These are phyloP conservation scores for Drosophila bunnanda DNA, from an alignment of 2,888 invertebrate species.

Conservation along the genomic window DNA sequence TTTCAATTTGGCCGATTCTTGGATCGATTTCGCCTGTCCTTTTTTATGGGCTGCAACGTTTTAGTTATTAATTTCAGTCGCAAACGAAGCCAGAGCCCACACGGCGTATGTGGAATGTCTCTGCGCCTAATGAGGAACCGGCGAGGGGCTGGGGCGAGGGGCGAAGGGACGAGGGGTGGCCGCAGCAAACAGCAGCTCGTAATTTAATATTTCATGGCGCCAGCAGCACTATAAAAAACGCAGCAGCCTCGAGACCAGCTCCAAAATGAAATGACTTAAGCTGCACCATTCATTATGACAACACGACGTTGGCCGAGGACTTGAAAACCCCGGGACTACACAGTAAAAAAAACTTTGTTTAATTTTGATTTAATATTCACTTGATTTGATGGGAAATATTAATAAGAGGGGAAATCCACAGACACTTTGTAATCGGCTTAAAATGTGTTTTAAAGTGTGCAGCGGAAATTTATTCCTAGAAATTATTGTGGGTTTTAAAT, in stretches of 20 bases:
- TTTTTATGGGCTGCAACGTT: constrained; percentile 68
- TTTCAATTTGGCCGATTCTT: constrained; percentile 63
- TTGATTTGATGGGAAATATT: neutral
- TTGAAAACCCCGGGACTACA: neutral
- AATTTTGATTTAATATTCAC: neutral
- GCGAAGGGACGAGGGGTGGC: constrained; percentile 3
- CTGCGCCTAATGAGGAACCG: constrained; percentile 25
- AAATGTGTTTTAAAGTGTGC: neutral
- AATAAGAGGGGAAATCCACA: neutral
- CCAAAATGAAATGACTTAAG: constrained; percentile 83
- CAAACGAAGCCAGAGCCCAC: constrained; percentile 44
- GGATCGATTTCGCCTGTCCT: constrained; percentile 48
- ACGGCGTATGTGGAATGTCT: constrained; percentile 72
- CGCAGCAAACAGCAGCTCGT: constrained; percentile 74
- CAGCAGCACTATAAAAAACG: constrained; percentile 83
- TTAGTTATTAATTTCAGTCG: constrained; percentile 67
- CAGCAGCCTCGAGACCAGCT: constrained; percentile 48
- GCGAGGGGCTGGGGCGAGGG: constrained; percentile 14
- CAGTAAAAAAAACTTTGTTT: neutral
- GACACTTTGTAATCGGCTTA: neutral
- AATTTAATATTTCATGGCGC: constrained; percentile 84
- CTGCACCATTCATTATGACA: constrained; percentile 84
- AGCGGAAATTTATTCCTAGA: neutral
- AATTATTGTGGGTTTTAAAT: neutral
- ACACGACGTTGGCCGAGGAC: constrained; percentile 72